Base-by-base conservation (phyloP, 2,113 vertebrate genomes). In the Murina feae region DNA sequence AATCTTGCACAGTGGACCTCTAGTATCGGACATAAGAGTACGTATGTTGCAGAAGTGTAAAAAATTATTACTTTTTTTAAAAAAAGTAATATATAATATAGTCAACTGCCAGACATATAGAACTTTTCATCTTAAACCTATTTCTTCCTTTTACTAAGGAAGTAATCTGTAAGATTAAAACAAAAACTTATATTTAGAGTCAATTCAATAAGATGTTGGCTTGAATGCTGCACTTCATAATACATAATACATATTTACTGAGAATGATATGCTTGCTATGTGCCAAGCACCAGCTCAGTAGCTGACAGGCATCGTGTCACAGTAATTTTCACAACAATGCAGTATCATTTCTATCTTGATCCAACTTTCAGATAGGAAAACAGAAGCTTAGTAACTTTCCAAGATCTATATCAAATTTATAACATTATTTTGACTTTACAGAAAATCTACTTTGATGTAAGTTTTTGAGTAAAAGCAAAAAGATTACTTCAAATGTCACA, bases 101-200 rank as follows among this genome's bases (percentile, higher is more conserved):
- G 55, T 79, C 51, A 89, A 87, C 28, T 90, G 66, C 30, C 30
- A 75, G 55, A 7, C 37, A 92, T 37, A 44, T 25, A 37, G 30
- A 81, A 84, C 14, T 85, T 91, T 42, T 92, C 47, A 37, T 39
- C 63, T 78, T 69, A 89, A 89, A 71, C 23, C 68, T 18, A 93
- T 75, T 83, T 78, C n/a, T n/a, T 91, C 42, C 66, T 71, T 93
- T 89, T 58, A 66, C 37, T 91, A 51, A 86, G 47, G 32, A 93
- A 93, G 17, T 44, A 82, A 89, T 82, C 42, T 81, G 44, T 6
- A 93, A 68, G 32, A 84, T 44, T 69, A 81, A 89, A 80, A 74
- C 17, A 89, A 82, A 51, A 83, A 60, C 44, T 81, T 42, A 79
- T 13, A 60, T 44, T 89, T 30, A 39, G 49, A 68, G 21, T 39